Conservation (phyloP, 2,113 vertebrate species). For the Panthera tigris region DNA sequence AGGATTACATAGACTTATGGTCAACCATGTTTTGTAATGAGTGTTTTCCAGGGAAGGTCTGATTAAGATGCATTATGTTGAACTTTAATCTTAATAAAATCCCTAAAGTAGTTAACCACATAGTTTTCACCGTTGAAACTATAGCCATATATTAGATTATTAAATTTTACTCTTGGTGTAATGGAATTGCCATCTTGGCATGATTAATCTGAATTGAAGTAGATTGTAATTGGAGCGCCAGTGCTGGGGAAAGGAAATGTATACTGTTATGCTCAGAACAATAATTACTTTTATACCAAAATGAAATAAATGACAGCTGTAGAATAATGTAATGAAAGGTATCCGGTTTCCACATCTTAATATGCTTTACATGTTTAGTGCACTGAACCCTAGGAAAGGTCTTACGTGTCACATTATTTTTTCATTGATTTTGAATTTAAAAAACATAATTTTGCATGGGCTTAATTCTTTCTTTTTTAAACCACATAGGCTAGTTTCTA, state of each 20-base stretch:
- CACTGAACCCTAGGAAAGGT: slow-evolving; percentile 32
- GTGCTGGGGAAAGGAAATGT: slow-evolving; percentile 2
- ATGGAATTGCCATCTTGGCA: slow-evolving; percentile 65
- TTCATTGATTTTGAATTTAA: slow-evolving; percentile 70
- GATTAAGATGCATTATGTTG: slow-evolving; percentile 67
- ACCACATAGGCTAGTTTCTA: slow-evolving; percentile 42
- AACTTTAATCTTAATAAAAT: slow-evolving; percentile 70
- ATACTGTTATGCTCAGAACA: slow-evolving; percentile 62
- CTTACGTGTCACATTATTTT: slow-evolving; percentile 14
- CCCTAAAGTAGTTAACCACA: slow-evolving; percentile 59
- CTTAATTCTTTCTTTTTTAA: slow-evolving; percentile 58
- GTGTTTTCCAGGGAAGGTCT: slow-evolving; percentile 48
- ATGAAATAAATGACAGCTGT: slow-evolving; percentile 71
- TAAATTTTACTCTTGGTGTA: slow-evolving; percentile 62
- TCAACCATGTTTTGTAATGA: slow-evolving; percentile 36
- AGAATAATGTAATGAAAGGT: slow-evolving; percentile 57
- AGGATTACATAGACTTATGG: slow-evolving; percentile 4
- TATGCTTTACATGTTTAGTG: not conserved
- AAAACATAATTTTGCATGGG: slow-evolving; percentile 62
- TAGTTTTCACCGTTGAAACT: slow-evolving; percentile 56
- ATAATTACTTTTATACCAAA: slow-evolving; percentile 71
- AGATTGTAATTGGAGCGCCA: slow-evolving; percentile 64
- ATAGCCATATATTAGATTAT: slow-evolving; percentile 66
- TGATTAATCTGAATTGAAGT: slow-evolving; percentile 70
- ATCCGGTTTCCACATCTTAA: slow-evolving; percentile 59